phyloP scores from a whole-genome alignment of 2,797 vertebrate species.

The Mastacembelus armatus region DNA sequence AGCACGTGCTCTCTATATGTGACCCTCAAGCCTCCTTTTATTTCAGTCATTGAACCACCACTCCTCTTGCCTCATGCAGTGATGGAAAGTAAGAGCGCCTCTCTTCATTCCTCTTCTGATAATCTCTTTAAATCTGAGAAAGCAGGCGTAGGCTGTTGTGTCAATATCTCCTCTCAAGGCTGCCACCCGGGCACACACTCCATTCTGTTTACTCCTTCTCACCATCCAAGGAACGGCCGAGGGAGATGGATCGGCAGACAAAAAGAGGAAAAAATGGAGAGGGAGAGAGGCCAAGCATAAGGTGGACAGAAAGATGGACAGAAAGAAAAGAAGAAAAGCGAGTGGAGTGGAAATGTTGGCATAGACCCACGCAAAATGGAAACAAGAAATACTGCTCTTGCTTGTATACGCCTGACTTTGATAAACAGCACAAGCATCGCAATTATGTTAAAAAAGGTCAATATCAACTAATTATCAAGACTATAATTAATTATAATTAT shows the following conservation, averaged over 20 bases:
- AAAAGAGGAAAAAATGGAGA: conserved; percentile 11
- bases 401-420: too few relatives aligned
- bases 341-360: conserved; percentile 6
- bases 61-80: conserved; percentile 25
- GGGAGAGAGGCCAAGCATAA: background rate
- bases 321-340: conserved; percentile 1
- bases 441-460: conserved; percentile 34
- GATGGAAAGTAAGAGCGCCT: conserved; percentile 56
- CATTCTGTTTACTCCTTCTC: conserved; percentile 63
- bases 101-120: conserved; percentile 55
- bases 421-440: conserved; percentile 16
- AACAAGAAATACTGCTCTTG: too few relatives aligned
- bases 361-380: conserved; percentile 12
- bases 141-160: conserved; percentile 50
- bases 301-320: conserved; percentile 17
- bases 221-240: conserved; percentile 32
- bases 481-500: too few relatives aligned
- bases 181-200: conserved; percentile 53
- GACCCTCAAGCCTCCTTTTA: conserved; percentile 57
- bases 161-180: conserved; percentile 57
- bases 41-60: conserved; percentile 50
- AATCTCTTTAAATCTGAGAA: conserved; percentile 76
- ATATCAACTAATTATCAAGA: conserved; percentile 36
- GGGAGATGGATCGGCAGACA: conserved; percentile 37
- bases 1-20: conserved; percentile 65